Percentiles rank a stretch among this genome's conserved stretches.
phyloP scores from a whole-genome alignment of 2,113 vertebrate genomes.

The Alexandromys fortis region DNA sequence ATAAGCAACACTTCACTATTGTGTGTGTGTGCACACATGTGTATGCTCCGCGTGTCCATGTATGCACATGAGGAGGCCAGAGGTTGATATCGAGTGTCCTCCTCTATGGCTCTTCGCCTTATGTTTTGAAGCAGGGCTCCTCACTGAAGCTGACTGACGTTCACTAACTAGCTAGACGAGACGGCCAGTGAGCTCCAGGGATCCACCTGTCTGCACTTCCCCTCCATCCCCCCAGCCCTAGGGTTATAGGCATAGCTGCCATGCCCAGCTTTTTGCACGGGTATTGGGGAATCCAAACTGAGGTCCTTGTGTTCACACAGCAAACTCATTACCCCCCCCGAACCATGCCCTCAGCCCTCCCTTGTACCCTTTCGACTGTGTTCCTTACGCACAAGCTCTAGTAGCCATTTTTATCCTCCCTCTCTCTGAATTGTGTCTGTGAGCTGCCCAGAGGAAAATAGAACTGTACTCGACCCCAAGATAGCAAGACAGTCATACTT shows the following conservation, averaged over 20 bases:
- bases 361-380: not conserved
- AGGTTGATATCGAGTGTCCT: not conserved
- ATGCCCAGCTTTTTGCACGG: not conserved
- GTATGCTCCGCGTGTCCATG: not conserved
- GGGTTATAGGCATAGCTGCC: not conserved
- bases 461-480: not conserved
- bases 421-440: not conserved
- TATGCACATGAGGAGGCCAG: not conserved
- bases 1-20: not conserved
- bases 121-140: not conserved
- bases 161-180: not conserved
- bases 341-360: not conserved
- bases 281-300: not conserved
- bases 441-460: not conserved
- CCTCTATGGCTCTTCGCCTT: not conserved
- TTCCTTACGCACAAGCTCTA: not conserved
- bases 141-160: not conserved
- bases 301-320: not conserved
- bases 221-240: not conserved
- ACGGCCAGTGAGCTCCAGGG: not conserved
- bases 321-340: no score
- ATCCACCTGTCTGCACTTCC: not conserved
- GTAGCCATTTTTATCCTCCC: slow-evolving; percentile 4
- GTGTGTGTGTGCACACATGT: not conserved
- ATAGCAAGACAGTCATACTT: not conserved